Evolutionary conservation across 2,113 vertebrate genomes (phyloP), one percentile per base, ranked within the genome.

Genomic region (Baryphthengus martii): DNA sequence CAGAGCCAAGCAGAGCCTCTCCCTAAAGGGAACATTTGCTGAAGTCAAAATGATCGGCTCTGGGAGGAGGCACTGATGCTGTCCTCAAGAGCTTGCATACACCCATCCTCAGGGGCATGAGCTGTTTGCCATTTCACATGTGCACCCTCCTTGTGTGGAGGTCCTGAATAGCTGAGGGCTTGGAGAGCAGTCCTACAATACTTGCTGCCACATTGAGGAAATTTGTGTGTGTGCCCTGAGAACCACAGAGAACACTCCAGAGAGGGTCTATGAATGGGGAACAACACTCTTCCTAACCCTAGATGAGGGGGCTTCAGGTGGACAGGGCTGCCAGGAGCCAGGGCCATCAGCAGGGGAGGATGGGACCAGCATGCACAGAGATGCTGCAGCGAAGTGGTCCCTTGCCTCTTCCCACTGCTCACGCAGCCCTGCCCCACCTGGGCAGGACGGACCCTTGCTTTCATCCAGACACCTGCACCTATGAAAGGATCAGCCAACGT

Each of bases 401-500:
- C 26, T 80, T 39, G 31, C 10, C 28, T 68, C 42, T 73, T 58
- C n/a, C 44, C 45, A 66, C 44, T 80, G 63, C 37, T 72, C 72
- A 42, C 71, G 39, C 28, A 73, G 26, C 37, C 9, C 37, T 66
- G n/a, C 18, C 26, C 23, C 17, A 40, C 14, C 63, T n/a, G n/a
- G 23, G 17, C 37, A 76, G 50, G 44, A 33, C 56, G 80, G 53
- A 70, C 7, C 19, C 39, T 71, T 70, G 19, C 67, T 84, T 77
- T 66, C 50, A 61, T 18, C 52, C 44, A 73, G 53, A 26, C 39
- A 76, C 23, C 28, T 74, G 45, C 6, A 35, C 16, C 53, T 68
- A 13, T 59, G 52, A 67, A 91, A 89, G 58, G n/a, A 62, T n/a
- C 0, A 0, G 31, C 28, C 0, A 3, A 19, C 0, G 0, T 23